A percentile compares a stretch with the other conserved stretches of the same genome.
Evolutionary conservation across 1,140 invertebrate species (phyloP).

Genomic region (Drosophila athabasca): DNA sequence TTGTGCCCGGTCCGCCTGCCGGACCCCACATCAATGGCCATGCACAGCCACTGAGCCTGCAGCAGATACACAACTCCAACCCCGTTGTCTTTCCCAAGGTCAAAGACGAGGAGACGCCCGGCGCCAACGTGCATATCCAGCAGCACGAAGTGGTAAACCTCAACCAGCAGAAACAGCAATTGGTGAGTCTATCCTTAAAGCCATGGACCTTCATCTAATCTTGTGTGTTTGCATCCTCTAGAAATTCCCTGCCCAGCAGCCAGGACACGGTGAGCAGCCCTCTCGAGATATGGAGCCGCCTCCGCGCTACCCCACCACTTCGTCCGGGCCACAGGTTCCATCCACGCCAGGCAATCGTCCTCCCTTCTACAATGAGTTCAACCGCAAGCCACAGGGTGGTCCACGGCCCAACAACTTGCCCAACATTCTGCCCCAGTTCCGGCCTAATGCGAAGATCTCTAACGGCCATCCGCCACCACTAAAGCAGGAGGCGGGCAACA

Average conservation of each 20-base stretch:
- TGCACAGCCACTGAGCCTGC: slow-evolving; percentile 75
- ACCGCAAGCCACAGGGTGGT: slow-evolving; percentile 76
- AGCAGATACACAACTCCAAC: slow-evolving; percentile 72
- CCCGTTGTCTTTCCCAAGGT: slow-evolving; percentile 74
- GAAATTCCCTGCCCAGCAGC: slow-evolving; percentile 65
- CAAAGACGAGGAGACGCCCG: slow-evolving; percentile 41
- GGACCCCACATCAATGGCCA: slow-evolving; percentile 74
- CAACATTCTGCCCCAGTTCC: slow-evolving; percentile 89
- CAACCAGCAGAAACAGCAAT: slow-evolving; percentile 68
- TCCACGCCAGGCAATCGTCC: slow-evolving; percentile 59
- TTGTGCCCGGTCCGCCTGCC: slow-evolving; percentile 40
- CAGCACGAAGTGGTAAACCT: slow-evolving; percentile 77
- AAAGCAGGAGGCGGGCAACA: slow-evolving; percentile 78
- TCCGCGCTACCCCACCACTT: slow-evolving; percentile 60
- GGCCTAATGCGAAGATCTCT: slow-evolving; percentile 87
- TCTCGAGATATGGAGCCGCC: slow-evolving; percentile 76
- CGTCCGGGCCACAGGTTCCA: slow-evolving; percentile 38
- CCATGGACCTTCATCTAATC: not conserved
- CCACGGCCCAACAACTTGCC: slow-evolving; percentile 85
- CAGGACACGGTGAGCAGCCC: slow-evolving; percentile 39
- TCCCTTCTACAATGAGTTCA: slow-evolving; percentile 79
- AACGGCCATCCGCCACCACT: slow-evolving; percentile 83
- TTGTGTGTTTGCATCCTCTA: slow-evolving; percentile 12
- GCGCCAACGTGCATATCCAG: slow-evolving; percentile 69
- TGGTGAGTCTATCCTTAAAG: slow-evolving; percentile 38